Percentiles rank a stretch among this genome's conserved stretches.
Evolutionary conservation across 2,797 vertebrate species (phyloP).

Genomic region (Lepus townsendii): DNA sequence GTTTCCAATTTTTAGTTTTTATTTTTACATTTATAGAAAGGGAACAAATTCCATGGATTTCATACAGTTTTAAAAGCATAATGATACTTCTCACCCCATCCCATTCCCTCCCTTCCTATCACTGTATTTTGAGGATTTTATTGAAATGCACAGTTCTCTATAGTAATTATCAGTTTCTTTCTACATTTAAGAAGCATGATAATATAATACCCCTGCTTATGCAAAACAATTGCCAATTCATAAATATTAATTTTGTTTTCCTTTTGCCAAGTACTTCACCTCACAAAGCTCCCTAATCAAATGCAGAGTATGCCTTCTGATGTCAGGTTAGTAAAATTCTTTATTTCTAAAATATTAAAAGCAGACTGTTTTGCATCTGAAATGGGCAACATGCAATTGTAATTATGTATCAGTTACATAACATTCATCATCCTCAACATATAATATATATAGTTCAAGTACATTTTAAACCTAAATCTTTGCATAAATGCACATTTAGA

Average conservation of each 20-base stretch:
- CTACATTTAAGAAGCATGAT: conserved; percentile 21
- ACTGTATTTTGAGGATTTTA: conserved; percentile 47
- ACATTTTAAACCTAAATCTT: conserved; percentile 62
- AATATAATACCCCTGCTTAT: conserved; percentile 56
- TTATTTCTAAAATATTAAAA: conserved; percentile 57
- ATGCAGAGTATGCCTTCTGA: conserved; percentile 39
- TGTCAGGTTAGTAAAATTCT: conserved; percentile 57
- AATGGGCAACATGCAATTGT: conserved; percentile 31
- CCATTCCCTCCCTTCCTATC: conserved; percentile 3
- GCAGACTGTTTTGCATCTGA: conserved; percentile 32
- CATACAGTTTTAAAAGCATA: no score
- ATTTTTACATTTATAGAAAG: neutral
- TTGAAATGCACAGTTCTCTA: conserved; percentile 51
- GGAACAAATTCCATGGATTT: no score
- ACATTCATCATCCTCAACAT: conserved; percentile 27
- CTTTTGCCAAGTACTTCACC: conserved; percentile 26
- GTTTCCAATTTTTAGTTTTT: conserved; percentile 44
- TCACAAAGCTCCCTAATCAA: conserved; percentile 71
- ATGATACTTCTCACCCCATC: neutral
- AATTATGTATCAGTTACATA: conserved; percentile 14
- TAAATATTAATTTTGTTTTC: conserved; percentile 77
- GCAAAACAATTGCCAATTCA: conserved; percentile 67
- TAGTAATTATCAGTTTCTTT: conserved; percentile 54
- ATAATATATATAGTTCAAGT: conserved; percentile 25
- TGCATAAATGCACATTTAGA: neutral